phyloP scores from a whole-genome alignment of 2,113 vertebrate genomes.

The Phycodurus eques region DNA sequence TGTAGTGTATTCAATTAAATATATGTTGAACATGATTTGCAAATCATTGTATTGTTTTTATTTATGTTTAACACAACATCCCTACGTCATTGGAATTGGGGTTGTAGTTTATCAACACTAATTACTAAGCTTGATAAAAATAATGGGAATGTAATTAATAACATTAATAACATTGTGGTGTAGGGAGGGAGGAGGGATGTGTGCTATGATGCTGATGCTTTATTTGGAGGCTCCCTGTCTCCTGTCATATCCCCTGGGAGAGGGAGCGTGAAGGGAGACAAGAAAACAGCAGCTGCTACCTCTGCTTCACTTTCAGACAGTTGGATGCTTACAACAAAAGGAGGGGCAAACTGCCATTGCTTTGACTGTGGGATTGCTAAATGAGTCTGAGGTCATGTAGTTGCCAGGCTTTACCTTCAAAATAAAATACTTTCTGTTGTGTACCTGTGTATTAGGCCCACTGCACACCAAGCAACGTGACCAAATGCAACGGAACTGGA shows the following conservation, averaged over 20 bases:
- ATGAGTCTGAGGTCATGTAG: neutral
- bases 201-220: neutral
- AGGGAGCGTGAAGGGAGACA: neutral
- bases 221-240: neutral
- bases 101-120: too few relatives aligned
- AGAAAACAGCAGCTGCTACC: conserved; percentile 35
- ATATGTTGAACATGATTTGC: too few relatives aligned
- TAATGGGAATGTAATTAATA: too few relatives aligned
- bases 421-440: conserved; percentile 15
- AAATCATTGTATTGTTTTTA: too few relatives aligned
- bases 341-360: neutral
- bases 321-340: conserved; percentile 34
- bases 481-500: too few relatives aligned
- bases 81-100: too few relatives aligned
- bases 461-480: too few relatives aligned
- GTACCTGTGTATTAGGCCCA: too few relatives aligned
- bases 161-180: too few relatives aligned
- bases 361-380: neutral
- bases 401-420: neutral
- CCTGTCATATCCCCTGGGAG: conserved; percentile 7
- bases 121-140: too few relatives aligned
- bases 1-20: too few relatives aligned
- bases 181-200: neutral
- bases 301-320: conserved; percentile 16
- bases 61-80: too few relatives aligned